These are phyloP conservation scores for Congeria kusceri DNA, from an alignment of 2,888 invertebrate species.

Conservation along the genomic window DNA sequence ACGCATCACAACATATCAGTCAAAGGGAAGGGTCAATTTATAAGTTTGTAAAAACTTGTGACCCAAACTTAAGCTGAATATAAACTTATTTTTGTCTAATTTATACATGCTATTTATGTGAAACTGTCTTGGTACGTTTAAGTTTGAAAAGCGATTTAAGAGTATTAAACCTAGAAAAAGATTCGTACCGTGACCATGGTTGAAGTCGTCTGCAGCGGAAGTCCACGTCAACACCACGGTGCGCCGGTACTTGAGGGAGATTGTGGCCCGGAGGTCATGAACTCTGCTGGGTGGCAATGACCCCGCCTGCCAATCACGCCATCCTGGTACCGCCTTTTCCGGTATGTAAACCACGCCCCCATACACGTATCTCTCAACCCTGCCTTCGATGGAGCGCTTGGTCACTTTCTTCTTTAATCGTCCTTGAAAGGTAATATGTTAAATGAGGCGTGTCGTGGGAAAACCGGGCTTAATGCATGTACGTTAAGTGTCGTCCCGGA, in stretches of 20 bases:
- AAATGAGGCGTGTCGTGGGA: no score
- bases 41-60: no score
- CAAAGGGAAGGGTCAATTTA: no score
- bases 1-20: no score
- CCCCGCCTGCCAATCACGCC: slow-evolving; percentile 25
- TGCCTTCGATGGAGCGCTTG: slow-evolving; percentile 22
- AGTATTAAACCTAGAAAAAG: no score
- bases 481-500: no score
- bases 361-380: slow-evolving; percentile 35
- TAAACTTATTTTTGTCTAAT: no score
- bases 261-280: slow-evolving; percentile 69
- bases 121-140: no score
- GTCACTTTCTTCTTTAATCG: slow-evolving; percentile 7
- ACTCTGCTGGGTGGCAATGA: slow-evolving; percentile 69
- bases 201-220: slow-evolving; percentile 75
- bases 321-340: not conserved
- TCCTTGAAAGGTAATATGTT: not conserved
- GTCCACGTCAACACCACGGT: slow-evolving; percentile 73
- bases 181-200: slow-evolving; percentile 73
- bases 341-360: slow-evolving; percentile 14
- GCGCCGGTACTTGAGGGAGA: slow-evolving; percentile 59
- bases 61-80: no score
- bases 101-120: no score
- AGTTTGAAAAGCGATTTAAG: no score
- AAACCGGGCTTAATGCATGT: no score